Percentiles rank a stretch among this genome's conserved stretches.
Conservation (phyloP, 1,140 invertebrate genomes). For the Bombus pascuorum region DNA sequence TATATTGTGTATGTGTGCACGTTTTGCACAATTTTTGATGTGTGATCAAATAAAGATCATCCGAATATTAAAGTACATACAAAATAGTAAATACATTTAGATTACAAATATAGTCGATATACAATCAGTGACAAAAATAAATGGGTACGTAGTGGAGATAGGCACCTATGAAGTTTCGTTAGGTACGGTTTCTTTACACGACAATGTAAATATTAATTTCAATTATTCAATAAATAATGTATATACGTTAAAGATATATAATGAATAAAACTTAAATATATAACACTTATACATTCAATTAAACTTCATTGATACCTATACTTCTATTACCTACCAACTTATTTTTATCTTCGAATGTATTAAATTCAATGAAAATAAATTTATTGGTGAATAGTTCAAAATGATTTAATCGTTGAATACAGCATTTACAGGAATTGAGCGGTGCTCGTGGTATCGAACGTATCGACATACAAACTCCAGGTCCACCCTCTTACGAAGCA, state of each 20-base stretch:
- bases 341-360: too few relatives aligned
- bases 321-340: too few relatives aligned
- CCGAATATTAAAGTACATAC: not conserved
- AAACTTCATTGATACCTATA: too few relatives aligned
- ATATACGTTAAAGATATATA: too few relatives aligned
- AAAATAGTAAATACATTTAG: not conserved
- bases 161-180: too few relatives aligned
- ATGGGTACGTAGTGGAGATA: too few relatives aligned
- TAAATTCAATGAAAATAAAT: not conserved
- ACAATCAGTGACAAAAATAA: not conserved
- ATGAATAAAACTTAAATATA: too few relatives aligned
- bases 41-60: not conserved
- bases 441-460: not conserved
- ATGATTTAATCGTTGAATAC: not conserved
- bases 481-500: conserved; percentile 73
- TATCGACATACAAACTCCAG: conserved; percentile 6
- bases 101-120: not conserved
- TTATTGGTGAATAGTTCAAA: not conserved
- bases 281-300: too few relatives aligned
- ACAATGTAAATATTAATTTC: too few relatives aligned
- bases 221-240: too few relatives aligned
- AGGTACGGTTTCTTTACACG: too few relatives aligned
- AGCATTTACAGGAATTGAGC: not conserved
- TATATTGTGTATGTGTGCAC: not conserved
- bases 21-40: not conserved